Conservation (phyloP, 2,797 vertebrate genomes). For the Melanitta fusca region DNA sequence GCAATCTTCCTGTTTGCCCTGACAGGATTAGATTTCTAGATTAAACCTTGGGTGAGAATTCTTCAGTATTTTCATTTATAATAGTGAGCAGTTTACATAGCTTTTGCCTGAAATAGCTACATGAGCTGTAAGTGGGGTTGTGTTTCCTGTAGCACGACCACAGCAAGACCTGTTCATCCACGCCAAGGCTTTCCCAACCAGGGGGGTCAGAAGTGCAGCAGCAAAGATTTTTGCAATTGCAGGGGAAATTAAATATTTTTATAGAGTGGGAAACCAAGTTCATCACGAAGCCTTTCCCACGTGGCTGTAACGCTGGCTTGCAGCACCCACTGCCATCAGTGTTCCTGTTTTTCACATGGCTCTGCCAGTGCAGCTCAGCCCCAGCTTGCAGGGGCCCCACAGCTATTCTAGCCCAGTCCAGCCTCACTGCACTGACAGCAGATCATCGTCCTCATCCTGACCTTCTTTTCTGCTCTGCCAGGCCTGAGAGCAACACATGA, state of each 20-base stretch:
- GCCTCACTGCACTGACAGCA: neutral
- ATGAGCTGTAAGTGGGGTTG: neutral
- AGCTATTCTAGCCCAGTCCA: neutral
- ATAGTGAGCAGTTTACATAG: neutral
- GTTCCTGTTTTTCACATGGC: neutral
- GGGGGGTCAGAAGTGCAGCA: neutral
- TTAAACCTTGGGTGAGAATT: neutral
- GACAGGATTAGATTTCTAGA: neutral
- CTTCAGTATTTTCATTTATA: neutral
- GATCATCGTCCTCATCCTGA: neutral
- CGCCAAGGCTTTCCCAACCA: neutral
- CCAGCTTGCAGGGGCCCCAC: rapidly evolving
- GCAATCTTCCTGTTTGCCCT: neutral
- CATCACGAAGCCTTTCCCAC: neutral
- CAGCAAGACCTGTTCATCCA: neutral
- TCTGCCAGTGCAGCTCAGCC: neutral
- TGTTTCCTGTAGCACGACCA: neutral
- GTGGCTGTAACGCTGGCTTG: neutral
- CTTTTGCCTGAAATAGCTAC: neutral
- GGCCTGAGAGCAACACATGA: neutral
- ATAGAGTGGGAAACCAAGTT: neutral
- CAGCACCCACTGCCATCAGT: neutral
- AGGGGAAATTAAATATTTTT: neutral
- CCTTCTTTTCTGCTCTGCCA: neutral
- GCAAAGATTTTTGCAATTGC: neutral